Percentiles rank a stretch among this genome's conserved stretches.
Conservation (phyloP, 1,140 invertebrate species). For the Drosophila leontia region DNA sequence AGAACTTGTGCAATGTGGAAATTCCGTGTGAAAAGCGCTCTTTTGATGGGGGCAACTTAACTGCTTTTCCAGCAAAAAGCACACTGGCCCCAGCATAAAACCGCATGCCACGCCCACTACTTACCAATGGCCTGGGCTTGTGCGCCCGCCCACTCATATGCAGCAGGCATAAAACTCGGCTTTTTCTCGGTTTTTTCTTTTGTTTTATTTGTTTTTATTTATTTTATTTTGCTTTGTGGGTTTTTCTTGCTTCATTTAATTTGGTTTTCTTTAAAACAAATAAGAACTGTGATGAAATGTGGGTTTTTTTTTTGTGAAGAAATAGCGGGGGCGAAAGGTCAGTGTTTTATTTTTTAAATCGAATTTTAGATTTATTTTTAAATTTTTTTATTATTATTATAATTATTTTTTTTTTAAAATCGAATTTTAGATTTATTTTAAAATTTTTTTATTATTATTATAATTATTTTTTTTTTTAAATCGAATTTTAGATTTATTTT, state of each 20-base stretch:
- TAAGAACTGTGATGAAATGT: conserved; percentile 20
- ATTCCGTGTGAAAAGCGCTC: conserved; percentile 43
- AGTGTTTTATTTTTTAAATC: too few relatives aligned
- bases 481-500: too few relatives aligned
- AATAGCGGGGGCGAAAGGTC: not conserved
- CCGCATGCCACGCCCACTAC: conserved; percentile 9
- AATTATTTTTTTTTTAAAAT: not conserved
- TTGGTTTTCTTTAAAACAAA: conserved; percentile 37
- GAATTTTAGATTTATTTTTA: not conserved
- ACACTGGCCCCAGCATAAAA: conserved; percentile 21
- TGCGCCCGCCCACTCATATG: conserved; percentile 28
- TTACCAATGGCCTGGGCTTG: not conserved
- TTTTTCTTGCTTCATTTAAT: conserved; percentile 37
- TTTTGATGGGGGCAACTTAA: conserved; percentile 28
- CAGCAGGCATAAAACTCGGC: conserved; percentile 12
- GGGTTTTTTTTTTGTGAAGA: conserved; percentile 2
- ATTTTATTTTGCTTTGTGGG: conserved; percentile 10
- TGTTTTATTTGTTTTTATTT: not conserved
- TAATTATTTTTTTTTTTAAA: not conserved
- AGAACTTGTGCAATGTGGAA: conserved; percentile 34
- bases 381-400: not conserved
- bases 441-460: not conserved
- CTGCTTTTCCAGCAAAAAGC: conserved; percentile 18
- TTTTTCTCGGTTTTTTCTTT: conserved; percentile 8
- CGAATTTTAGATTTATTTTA: too few relatives aligned